These are phyloP conservation scores for Idaea dimidiata DNA, from an alignment of 2,888 invertebrate genomes.

Conservation along the genomic window DNA sequence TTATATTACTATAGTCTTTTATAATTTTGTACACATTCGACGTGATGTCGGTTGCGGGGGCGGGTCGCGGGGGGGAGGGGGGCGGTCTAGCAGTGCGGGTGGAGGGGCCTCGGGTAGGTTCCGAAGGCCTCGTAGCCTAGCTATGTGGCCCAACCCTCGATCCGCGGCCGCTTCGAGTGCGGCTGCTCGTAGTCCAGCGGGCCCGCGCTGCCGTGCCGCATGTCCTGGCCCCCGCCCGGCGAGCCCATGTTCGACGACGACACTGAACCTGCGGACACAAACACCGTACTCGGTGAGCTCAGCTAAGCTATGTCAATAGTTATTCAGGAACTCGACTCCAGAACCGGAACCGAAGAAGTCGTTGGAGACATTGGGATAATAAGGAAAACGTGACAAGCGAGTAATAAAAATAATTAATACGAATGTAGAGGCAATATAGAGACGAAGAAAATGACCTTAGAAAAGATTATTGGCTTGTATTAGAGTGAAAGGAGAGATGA, in stretches of 20 bases:
- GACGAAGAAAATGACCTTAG: no score
- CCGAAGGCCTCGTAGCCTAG: conserved; percentile 79
- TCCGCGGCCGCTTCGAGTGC: conserved; percentile 91
- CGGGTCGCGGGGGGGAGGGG: conserved; percentile 34
- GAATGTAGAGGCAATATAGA: no score
- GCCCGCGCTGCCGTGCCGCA: conserved; percentile 64
- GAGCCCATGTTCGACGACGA: conserved; percentile 92
- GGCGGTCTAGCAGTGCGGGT: conserved; percentile 73
- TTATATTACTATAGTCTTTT: conserved; percentile 22
- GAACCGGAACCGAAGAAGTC: no score
- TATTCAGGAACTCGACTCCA: no score
- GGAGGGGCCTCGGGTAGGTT: conserved; percentile 72
- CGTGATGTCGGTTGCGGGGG: conserved; percentile 28
- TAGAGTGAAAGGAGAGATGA: no score
- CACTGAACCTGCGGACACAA: conserved; percentile 84
- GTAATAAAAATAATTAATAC: no score
- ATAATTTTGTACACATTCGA: conserved; percentile 27
- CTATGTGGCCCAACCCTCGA: conserved; percentile 97
- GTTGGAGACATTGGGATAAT: no score
- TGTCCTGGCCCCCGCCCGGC: conserved; percentile 79
- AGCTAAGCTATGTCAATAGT: background rate
- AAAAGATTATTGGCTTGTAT: no score
- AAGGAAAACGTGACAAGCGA: no score
- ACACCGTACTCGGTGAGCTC: background rate
- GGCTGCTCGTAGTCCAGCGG: conserved; percentile 80